Base-by-base conservation (phyloP, 2,888 invertebrate genomes). In the Himalopsyche kuldschensis region DNA sequence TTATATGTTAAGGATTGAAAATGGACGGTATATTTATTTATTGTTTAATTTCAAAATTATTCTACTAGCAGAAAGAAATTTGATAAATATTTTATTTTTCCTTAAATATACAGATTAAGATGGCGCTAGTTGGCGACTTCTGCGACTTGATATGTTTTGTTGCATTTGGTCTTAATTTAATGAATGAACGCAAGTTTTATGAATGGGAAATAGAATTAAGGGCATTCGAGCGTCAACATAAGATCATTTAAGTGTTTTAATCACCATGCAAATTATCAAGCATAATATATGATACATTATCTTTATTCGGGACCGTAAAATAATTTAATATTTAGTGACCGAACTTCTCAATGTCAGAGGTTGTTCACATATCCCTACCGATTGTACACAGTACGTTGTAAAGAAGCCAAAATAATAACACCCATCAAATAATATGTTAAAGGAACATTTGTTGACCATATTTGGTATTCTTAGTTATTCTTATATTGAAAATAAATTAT, bases 141-240 rank as follows among this genome's bases (percentile, higher is more conserved):
- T 30, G 30, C 24, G 15, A 27, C 69, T 69, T 69, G 69, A 15
- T 69, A 27, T 69, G 69, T 81, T 79, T 83, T 35, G 79, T 35
- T 81, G 80, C 84, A 83, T 79, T 82, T 83, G 83, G 55, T 84
- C 41, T 83, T 77, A 81, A 84, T 86, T 81, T 86, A 85, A 82
- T 86, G 83, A 86, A 86, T 86, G 86, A 86, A 83, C 81, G 82
- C 82, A 80, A 83, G 79, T 80, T 78, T 77, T 78, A 86, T 86
- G 84, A 86, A 84, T 84, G 86, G 78, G 75, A 79, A 63, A 76
- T 30, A 63, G 46, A 83, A 55, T 69, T 63, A 81, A 41, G 75
- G 77, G 80, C 82, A 80, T 24, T 63, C 69, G 77, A 48, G 78
- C 80, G 75, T 55, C 55, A 69, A 75, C 35, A 76, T 41, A 76